A percentile compares a stretch with the other conserved stretches of the same genome.
Conservation (phyloP, 2,113 vertebrate genomes). For the Chitala chitala region DNA sequence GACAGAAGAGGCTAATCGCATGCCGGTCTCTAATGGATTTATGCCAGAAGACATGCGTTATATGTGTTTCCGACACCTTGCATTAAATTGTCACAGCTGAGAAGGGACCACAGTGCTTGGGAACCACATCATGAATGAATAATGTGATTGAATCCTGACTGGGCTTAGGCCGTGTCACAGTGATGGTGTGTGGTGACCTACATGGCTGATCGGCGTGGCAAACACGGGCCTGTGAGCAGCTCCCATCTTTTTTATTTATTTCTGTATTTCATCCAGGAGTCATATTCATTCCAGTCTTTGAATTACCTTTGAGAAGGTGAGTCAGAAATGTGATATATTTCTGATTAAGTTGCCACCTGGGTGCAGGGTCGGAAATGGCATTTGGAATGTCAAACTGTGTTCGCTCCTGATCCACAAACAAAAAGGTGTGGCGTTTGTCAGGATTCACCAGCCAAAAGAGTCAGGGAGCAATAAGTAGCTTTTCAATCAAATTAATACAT, state of each 20-base stretch:
- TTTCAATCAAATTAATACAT: no score
- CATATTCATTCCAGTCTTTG: slow-evolving; percentile 21
- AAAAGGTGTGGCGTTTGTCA: slow-evolving; percentile 2
- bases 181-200: slow-evolving; percentile 58
- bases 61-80: slow-evolving; percentile 44
- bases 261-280: slow-evolving; percentile 32
- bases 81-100: slow-evolving; percentile 48
- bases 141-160: slow-evolving; percentile 59
- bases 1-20: background rate
- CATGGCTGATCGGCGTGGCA: slow-evolving; percentile 45
- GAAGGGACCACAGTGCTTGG: slow-evolving; percentile 42
- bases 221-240: slow-evolving; percentile 26
- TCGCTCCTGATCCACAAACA: background rate
- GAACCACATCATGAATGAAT: slow-evolving; percentile 50
- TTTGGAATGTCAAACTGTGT: slow-evolving; percentile 2
- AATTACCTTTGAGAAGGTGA: slow-evolving; percentile 20
- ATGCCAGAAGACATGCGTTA: slow-evolving; percentile 44
- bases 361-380: slow-evolving; percentile 5
- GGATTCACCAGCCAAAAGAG: background rate
- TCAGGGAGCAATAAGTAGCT: background rate
- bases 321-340: slow-evolving; percentile 32
- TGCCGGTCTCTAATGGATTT: slow-evolving; percentile 30
- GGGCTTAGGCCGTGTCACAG: slow-evolving; percentile 53
- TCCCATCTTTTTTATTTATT: slow-evolving; percentile 36
- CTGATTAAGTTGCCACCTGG: slow-evolving; percentile 26